A percentile compares a stretch with the other conserved stretches of the same genome.
These are phyloP conservation scores for Hydrotaea diabolus DNA, from an alignment of 2,888 invertebrate genomes.

Conservation along the genomic window DNA sequence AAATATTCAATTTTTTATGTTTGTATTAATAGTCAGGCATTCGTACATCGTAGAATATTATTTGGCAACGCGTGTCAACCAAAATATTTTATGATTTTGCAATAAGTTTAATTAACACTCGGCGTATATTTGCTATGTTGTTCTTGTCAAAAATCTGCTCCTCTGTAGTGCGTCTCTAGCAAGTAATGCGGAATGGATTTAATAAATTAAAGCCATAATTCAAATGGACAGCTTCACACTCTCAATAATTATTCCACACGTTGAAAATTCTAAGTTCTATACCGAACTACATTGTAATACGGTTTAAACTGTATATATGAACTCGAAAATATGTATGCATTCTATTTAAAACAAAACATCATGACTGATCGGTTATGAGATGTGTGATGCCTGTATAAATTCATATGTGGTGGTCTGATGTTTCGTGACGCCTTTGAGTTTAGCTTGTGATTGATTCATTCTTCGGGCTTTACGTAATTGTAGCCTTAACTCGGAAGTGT, in stretches of 20 bases:
- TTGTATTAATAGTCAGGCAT: too few species aligned
- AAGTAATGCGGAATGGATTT: constrained; percentile 53
- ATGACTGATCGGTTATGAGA: constrained; percentile 21
- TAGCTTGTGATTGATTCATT: constrained; percentile 20
- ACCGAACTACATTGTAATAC: background rate
- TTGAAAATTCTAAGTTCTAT: background rate
- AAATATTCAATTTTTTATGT: too few species aligned
- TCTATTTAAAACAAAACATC: background rate
- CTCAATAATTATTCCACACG: background rate
- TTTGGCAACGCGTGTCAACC: constrained; percentile 30
- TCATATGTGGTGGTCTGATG: too few species aligned
- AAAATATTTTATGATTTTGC: constrained; percentile 47
- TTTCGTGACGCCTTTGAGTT: constrained; percentile 1
- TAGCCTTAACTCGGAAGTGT: constrained; percentile 24
- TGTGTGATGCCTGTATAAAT: background rate
- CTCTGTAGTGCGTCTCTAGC: constrained; percentile 3
- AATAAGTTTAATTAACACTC: constrained; percentile 60
- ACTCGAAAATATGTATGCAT: background rate
- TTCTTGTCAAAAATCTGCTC: constrained; percentile 25
- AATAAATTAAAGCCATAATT: constrained; percentile 53
- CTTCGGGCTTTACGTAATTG: constrained; percentile 15
- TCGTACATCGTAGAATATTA: constrained; percentile 8
- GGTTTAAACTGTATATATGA: background rate
- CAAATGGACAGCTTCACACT: constrained; percentile 47
- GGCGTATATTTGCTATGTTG: constrained; percentile 25